These are phyloP conservation scores for Catostomus latipinnis DNA, from an alignment of 2,797 vertebrate species.

Conservation along the genomic window DNA sequence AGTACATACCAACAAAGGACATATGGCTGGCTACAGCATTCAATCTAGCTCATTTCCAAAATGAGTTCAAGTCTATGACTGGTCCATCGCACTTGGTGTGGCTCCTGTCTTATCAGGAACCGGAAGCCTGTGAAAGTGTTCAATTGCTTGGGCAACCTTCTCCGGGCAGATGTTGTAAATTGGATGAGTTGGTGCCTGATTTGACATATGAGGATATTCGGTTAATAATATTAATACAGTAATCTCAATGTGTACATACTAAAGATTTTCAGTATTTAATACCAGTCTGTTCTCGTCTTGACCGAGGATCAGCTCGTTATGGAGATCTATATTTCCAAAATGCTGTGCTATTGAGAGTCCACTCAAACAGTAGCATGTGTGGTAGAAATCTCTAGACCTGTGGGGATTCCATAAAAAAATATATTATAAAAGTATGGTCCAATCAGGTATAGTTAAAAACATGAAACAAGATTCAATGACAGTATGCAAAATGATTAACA, in stretches of 20 bases:
- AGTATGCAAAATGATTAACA: no score
- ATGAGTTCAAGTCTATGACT: conserved; percentile 25
- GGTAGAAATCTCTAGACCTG: conserved; percentile 97
- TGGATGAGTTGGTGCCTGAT: conserved; percentile 90
- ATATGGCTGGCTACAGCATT: conserved; percentile 22
- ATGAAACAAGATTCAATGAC: no score
- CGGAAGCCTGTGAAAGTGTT: conserved; percentile 84
- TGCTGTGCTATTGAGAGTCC: conserved; percentile 95
- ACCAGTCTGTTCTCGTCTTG: conserved; percentile 90
- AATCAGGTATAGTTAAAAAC: no score
- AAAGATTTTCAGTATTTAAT: conserved; percentile 61
- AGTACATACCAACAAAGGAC: conserved; percentile 29
- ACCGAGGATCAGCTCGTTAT: conserved; percentile 87
- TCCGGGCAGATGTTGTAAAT: conserved; percentile 96
- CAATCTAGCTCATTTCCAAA: conserved; percentile 25
- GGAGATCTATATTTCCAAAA: conserved; percentile 87
- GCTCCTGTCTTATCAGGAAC: conserved; percentile 67
- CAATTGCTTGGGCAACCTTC: conserved; percentile 86
- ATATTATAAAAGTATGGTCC: not conserved
- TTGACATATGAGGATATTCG: not conserved
- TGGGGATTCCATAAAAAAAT: conserved; percentile 2
- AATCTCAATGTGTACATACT: not conserved
- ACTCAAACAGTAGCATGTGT: conserved; percentile 97
- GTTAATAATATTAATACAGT: not conserved
- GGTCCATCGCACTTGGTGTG: conserved; percentile 12